A percentile compares a stretch with the other conserved stretches of the same genome.
Conservation (phyloP, 2,888 invertebrate genomes). For the Ormyrus pomaceus region DNA sequence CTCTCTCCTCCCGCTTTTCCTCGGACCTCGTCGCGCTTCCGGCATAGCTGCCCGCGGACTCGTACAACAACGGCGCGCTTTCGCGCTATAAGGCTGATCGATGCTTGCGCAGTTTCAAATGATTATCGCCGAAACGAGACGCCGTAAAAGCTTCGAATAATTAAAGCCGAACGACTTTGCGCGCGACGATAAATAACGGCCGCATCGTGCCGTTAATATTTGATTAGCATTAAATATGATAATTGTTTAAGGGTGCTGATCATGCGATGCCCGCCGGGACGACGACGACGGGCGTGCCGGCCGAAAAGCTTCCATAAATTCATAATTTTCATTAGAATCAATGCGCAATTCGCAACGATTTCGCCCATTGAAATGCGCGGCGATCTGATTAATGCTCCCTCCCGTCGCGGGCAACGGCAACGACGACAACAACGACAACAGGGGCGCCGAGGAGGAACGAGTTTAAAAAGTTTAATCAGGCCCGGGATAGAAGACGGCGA, state of each 20-base stretch:
- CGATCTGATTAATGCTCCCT: no score
- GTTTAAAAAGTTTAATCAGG: slow-evolving; percentile 30
- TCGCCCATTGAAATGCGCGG: no score
- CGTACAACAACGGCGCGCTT: no score
- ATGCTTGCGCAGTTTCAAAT: no score
- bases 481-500: no score
- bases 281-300: no score
- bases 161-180: slow-evolving; percentile 16
- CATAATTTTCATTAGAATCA: slow-evolving; percentile 12
- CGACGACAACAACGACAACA: no score
- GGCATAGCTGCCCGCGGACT: neutral
- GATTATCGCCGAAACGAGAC: no score
- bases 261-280: neutral
- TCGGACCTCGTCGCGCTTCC: neutral
- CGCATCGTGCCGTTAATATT: neutral
- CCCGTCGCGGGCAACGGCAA: no score
- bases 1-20: neutral
- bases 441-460: neutral
- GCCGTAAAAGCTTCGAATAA: neutral
- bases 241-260: slow-evolving; percentile 2
- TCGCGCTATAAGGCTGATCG: no score
- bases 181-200: neutral
- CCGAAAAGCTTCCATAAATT: neutral
- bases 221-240: slow-evolving; percentile 21
- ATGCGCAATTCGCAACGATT: neutral